phyloP scores from a whole-genome alignment of 2,113 vertebrate species.

The Crocuta crocuta region DNA sequence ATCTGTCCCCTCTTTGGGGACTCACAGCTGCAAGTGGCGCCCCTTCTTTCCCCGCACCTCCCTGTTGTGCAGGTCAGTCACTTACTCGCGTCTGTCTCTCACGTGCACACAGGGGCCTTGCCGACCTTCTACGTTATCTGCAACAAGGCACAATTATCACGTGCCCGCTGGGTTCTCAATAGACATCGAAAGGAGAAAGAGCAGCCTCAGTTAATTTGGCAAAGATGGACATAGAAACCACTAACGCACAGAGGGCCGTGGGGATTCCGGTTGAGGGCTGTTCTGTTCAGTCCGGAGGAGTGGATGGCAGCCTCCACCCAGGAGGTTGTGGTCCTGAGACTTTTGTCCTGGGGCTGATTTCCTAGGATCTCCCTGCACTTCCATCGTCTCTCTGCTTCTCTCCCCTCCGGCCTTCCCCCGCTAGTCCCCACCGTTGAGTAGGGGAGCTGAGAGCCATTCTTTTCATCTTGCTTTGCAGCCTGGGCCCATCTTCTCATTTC shows the following conservation, averaged over 20 bases:
- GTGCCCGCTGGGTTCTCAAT: not conserved
- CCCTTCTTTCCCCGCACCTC: too few relatives aligned
- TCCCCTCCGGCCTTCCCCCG: not conserved
- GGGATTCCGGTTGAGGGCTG: accelerated
- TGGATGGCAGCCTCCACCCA: not conserved
- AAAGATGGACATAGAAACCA: not conserved
- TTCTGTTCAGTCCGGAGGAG: accelerated
- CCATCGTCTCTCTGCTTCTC: not conserved
- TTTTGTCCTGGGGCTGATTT: not conserved
- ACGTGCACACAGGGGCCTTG: not conserved
- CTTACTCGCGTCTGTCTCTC: accelerated
- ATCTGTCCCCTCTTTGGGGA: not conserved
- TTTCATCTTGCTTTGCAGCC: constrained; percentile 60
- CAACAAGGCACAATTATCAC: not conserved
- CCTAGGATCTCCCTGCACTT: accelerated
- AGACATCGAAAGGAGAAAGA: not conserved
- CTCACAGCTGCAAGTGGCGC: accelerated
- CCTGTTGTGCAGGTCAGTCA: accelerated
- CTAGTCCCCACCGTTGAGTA: not conserved
- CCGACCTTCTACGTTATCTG: not conserved
- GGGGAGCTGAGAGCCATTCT: not conserved
- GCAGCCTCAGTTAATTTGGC: not conserved
- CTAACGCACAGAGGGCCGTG: not conserved
- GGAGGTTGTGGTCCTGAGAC: not conserved
- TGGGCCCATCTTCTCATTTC: not conserved